These are phyloP conservation scores for Phenganax stokvisi DNA, from an alignment of 92 coral and sea anemone species.

Conservation along the genomic window DNA sequence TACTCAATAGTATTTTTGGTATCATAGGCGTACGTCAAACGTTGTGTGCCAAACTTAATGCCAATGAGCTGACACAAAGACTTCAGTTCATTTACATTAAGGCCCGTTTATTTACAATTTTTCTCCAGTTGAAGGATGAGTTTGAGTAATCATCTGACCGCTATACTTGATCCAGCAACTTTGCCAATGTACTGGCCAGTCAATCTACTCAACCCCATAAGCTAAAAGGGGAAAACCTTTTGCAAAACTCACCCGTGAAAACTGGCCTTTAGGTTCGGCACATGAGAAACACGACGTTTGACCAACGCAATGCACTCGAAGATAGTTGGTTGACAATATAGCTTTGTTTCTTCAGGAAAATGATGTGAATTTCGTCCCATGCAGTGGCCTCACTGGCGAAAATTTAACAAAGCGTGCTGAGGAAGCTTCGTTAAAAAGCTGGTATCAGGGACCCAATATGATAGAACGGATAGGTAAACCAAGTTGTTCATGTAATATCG, in stretches of 20 bases:
- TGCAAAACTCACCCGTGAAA: background rate
- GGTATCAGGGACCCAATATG: slow-evolving; percentile 87
- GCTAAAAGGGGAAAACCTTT: background rate
- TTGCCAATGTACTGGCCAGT: too few relatives aligned
- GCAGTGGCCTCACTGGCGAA: slow-evolving; percentile 95
- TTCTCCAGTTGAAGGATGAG: too few relatives aligned
- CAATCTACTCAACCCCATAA: too few relatives aligned
- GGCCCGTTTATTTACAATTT: too few relatives aligned
- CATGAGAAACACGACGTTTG: too few relatives aligned
- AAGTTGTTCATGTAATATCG: background rate
- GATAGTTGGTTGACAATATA: background rate
- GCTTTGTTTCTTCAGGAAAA: slow-evolving; percentile 48
- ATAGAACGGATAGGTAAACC: slow-evolving; percentile 77
- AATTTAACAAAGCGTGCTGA: slow-evolving; percentile 60
- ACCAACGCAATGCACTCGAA: too few relatives aligned
- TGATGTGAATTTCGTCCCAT: slow-evolving; percentile 86
- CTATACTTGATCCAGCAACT: too few relatives aligned
- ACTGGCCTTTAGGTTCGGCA: background rate
- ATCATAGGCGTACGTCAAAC: too few relatives aligned
- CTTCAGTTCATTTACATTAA: too few relatives aligned
- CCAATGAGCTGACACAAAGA: too few relatives aligned
- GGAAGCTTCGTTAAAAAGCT: slow-evolving; percentile 52
- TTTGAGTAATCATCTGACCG: too few relatives aligned
- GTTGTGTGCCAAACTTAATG: too few relatives aligned
- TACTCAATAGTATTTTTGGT: background rate